phyloP scores from a whole-genome alignment of 1,140 invertebrate species.

The Melipona quadrifasciata region DNA sequence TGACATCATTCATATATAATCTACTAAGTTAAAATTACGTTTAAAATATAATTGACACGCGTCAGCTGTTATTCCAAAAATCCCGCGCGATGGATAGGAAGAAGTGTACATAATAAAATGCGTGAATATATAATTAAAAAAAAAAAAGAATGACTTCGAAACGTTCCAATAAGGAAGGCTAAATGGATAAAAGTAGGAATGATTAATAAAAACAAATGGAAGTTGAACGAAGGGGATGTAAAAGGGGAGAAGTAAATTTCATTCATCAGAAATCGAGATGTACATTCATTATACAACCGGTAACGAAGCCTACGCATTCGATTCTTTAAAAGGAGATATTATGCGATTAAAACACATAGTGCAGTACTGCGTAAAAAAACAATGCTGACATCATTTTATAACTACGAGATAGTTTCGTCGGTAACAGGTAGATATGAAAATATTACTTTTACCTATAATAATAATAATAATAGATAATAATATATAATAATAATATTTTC shows the following conservation, averaged over 20 bases:
- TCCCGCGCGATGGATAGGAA: not conserved
- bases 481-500: not conserved
- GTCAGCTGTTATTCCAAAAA: slow-evolving; percentile 26
- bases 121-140: not conserved
- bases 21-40: too few relatives aligned
- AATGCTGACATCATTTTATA: slow-evolving; percentile 1
- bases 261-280: slow-evolving; percentile 60
- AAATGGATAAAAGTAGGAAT: not conserved
- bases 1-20: too few relatives aligned
- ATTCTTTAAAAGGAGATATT: slow-evolving; percentile 69
- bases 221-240: not conserved
- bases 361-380: slow-evolving; percentile 27
- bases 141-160: not conserved
- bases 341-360: slow-evolving; percentile 20
- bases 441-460: too few relatives aligned
- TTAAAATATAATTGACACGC: not conserved
- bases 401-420: not conserved
- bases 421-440: not conserved
- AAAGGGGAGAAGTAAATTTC: slow-evolving; percentile 24
- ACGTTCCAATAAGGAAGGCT: not conserved
- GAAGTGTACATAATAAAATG: not conserved
- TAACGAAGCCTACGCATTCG: slow-evolving; percentile 66
- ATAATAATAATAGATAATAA: not conserved
- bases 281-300: slow-evolving; percentile 48
- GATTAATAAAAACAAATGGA: not conserved